phyloP scores from a whole-genome alignment of 2,113 vertebrate species.

The Proterorhinus semilunaris region DNA sequence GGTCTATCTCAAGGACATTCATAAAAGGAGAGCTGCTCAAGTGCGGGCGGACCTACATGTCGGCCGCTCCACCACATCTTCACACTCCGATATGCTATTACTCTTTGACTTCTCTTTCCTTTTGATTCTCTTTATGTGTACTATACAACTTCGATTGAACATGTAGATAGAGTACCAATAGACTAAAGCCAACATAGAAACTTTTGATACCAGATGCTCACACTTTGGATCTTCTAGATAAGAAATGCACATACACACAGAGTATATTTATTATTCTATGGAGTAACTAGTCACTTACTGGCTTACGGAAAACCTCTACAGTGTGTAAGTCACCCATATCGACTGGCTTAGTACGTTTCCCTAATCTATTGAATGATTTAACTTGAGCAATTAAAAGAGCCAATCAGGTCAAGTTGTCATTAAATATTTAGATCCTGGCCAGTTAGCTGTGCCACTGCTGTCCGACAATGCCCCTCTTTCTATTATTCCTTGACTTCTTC shows the following conservation, averaged over 20 bases:
- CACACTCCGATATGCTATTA: conserved; percentile 36
- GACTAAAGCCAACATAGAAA: conserved; percentile 17
- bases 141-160: conserved; percentile 56
- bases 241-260: not conserved
- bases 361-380: conserved; percentile 71
- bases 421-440: conserved; percentile 69
- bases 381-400: conserved; percentile 71
- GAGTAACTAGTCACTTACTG: conserved; percentile 11
- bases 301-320: conserved; percentile 32
- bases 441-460: conserved; percentile 61
- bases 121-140: conserved; percentile 65
- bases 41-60: conserved; percentile 39
- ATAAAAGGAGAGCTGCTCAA: conserved; percentile 66
- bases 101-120: conserved; percentile 51
- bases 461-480: conserved; percentile 48
- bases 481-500: conserved; percentile 55
- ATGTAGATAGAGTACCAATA: not conserved
- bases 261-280: not conserved
- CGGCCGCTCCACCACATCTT: conserved; percentile 42
- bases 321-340: conserved; percentile 45
- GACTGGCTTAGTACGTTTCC: conserved; percentile 34
- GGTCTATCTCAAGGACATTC: conserved; percentile 92
- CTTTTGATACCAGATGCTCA: not conserved
- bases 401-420: conserved; percentile 67
- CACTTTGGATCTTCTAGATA: not conserved